A percentile compares a stretch with the other conserved stretches of the same genome.
Conservation (phyloP, 2,797 vertebrate species). For the Neosilurus mollespiculum region DNA sequence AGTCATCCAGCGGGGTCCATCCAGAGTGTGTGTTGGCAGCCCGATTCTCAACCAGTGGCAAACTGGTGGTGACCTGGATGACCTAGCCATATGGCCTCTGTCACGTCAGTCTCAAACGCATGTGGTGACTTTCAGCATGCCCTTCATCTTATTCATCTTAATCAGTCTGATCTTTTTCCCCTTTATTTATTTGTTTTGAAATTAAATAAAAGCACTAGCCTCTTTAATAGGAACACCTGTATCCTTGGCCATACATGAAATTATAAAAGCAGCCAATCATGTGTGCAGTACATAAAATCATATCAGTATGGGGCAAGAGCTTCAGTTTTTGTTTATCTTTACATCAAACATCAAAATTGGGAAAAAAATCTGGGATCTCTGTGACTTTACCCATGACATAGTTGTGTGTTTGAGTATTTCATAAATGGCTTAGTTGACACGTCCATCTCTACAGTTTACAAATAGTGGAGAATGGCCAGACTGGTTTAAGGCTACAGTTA, state of each 20-base stretch:
- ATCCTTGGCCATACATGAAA: not conserved
- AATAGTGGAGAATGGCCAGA: too few species aligned
- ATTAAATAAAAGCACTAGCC: not conserved
- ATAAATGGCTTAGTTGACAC: not conserved
- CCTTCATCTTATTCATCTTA: conserved; percentile 17
- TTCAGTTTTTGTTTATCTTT: not conserved
- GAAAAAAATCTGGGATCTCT: not conserved
- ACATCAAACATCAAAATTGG: not conserved
- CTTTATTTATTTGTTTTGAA: not conserved
- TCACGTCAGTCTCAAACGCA: conserved; percentile 3
- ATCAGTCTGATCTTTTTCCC: not conserved
- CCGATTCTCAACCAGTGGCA: conserved; percentile 34
- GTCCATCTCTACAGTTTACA: not conserved
- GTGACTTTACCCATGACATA: not conserved
- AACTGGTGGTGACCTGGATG: conserved; percentile 28
- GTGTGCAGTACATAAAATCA: not conserved
- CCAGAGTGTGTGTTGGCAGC: conserved; percentile 31
- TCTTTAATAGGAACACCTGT: not conserved
- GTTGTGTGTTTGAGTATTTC: not conserved
- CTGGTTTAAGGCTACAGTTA: not conserved
- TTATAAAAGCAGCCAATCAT: not conserved
- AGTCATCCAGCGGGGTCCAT: conserved; percentile 31
- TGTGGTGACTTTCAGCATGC: conserved; percentile 18
- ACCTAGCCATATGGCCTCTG: conserved; percentile 45
- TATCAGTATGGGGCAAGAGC: not conserved